phyloP scores from a whole-genome alignment of 37 sponge, comb jelly and placozoan species.

The Amphimedon queenslandica region DNA sequence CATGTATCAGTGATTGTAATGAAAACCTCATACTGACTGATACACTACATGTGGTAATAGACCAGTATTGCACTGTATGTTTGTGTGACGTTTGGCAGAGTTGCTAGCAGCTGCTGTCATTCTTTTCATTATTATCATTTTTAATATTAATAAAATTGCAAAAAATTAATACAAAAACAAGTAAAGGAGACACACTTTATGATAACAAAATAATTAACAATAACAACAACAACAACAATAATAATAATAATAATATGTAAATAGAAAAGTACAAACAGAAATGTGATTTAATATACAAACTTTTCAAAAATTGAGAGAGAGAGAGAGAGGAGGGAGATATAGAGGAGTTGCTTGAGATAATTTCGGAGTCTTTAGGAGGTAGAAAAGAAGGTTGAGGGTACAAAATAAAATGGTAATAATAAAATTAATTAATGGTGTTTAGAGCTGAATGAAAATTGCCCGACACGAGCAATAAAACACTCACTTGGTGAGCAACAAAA shows the following conservation, averaged over 20 bases:
- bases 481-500: neutral
- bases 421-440: neutral
- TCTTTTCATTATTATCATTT: too few species aligned
- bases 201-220: neutral
- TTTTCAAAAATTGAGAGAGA: neutral
- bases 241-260: neutral
- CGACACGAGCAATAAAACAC: neutral
- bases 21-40: too few species aligned
- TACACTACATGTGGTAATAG: too few species aligned
- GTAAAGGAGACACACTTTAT: neutral
- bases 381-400: neutral
- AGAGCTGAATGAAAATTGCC: neutral
- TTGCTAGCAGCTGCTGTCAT: too few species aligned
- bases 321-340: neutral
- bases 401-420: neutral
- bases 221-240: neutral
- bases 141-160: too few species aligned
- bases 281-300: neutral
- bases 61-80: too few species aligned
- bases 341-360: too few species aligned
- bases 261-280: neutral
- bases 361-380: too few species aligned
- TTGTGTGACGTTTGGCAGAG: too few species aligned
- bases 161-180: too few species aligned
- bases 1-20: too few species aligned